Conservation (phyloP, 2,888 invertebrate genomes). For the Mechanitis mazaeus region DNA sequence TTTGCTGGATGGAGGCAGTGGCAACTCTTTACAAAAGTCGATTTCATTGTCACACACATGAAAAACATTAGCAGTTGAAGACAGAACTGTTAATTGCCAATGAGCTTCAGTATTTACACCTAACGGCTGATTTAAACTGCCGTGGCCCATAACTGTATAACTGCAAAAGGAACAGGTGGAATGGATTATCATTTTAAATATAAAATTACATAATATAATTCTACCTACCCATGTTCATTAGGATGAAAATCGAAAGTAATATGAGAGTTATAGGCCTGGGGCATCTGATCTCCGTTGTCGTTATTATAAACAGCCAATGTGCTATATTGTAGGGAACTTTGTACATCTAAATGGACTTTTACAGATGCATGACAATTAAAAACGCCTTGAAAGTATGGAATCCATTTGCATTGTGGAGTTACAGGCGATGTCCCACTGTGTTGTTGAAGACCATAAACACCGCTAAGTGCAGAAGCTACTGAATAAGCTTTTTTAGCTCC, state of each 20-base stretch:
- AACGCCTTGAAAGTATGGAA: slow-evolving; percentile 62
- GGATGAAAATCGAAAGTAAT: slow-evolving; percentile 54
- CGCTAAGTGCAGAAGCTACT: slow-evolving; percentile 55
- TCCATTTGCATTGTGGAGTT: slow-evolving; percentile 54
- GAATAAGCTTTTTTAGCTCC: slow-evolving; percentile 56
- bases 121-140: slow-evolving; percentile 37
- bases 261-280: slow-evolving; percentile 53
- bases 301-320: slow-evolving; percentile 56
- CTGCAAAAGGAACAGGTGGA: slow-evolving; percentile 32
- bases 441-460: slow-evolving; percentile 48
- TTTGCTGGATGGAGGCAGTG: slow-evolving; percentile 43
- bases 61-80: slow-evolving; percentile 45
- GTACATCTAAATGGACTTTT: slow-evolving; percentile 60
- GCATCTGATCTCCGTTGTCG: slow-evolving; percentile 48
- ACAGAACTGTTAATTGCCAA: slow-evolving; percentile 60
- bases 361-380: slow-evolving; percentile 57
- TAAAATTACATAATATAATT: neutral
- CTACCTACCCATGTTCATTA: slow-evolving; percentile 51
- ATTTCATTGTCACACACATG: slow-evolving; percentile 58
- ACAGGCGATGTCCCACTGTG: slow-evolving; percentile 40
- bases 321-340: slow-evolving; percentile 42
- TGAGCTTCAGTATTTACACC: slow-evolving; percentile 40
- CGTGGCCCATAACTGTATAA: slow-evolving; percentile 60
- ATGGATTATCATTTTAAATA: neutral
- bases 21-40: slow-evolving; percentile 40